Conservation (phyloP, 2,888 invertebrate genomes). For the Hirtodrosophila trivittata region DNA sequence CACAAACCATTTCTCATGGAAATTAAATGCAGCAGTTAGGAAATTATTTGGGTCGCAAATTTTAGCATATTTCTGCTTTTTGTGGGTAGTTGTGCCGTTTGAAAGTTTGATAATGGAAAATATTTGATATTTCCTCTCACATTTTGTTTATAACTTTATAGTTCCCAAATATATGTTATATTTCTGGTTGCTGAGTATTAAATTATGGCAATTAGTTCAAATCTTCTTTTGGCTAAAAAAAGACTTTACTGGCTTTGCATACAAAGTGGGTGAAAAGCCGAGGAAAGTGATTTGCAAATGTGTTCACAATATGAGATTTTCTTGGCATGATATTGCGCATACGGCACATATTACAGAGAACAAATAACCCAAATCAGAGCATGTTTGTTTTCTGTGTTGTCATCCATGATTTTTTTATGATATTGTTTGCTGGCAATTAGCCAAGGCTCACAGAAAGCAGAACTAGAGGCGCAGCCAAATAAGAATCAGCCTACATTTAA, state of each 20-base stretch:
- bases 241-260: no score
- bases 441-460: constrained; percentile 47
- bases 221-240: no score
- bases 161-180: no score
- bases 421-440: constrained; percentile 63
- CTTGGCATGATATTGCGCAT: constrained; percentile 43
- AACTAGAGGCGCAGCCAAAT: constrained; percentile 5
- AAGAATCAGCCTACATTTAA: constrained; percentile 12
- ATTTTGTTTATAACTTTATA: no score
- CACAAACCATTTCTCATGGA: no score
- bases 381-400: constrained; percentile 36
- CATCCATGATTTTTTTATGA: constrained; percentile 36
- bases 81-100: constrained; percentile 45
- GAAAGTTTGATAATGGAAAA: constrained; percentile 2
- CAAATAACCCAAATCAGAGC: constrained; percentile 11
- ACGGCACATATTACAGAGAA: constrained; percentile 39
- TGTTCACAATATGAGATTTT: background rate
- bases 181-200: no score
- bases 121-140: no score
- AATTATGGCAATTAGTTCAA: no score
- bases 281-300: constrained; percentile 2
- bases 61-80: constrained; percentile 24
- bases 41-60: constrained; percentile 10
- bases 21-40: constrained; percentile 29
- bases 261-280: no score